These are phyloP conservation scores for Poecilia velifera DNA, from an alignment of 2,797 vertebrate species.

Conservation along the genomic window DNA sequence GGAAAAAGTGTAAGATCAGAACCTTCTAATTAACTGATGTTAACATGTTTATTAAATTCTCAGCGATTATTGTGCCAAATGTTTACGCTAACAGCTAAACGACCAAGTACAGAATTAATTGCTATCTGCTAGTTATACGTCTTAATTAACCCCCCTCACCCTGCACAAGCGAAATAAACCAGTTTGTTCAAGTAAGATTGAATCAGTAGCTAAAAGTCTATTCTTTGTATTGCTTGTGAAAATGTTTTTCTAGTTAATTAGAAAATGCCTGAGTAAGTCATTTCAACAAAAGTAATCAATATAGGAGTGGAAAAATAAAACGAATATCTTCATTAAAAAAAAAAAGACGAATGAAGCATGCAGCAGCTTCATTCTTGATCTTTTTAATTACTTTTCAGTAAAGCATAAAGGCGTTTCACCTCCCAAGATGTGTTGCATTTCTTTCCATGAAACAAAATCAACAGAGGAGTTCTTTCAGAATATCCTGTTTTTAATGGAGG, in stretches of 20 bases:
- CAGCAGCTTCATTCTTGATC: constrained; percentile 46
- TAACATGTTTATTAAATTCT: constrained; percentile 66
- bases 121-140: constrained; percentile 66
- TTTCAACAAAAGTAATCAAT: constrained; percentile 44
- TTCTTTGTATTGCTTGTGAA: constrained; percentile 33
- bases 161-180: constrained; percentile 32
- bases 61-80: constrained; percentile 30
- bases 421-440: constrained; percentile 9
- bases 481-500: neutral
- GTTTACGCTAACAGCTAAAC: constrained; percentile 68
- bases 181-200: constrained; percentile 37
- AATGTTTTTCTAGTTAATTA: constrained; percentile 56
- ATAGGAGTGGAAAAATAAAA: constrained; percentile 38
- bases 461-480: constrained; percentile 14
- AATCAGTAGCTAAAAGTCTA: constrained; percentile 34
- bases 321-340: constrained; percentile 5
- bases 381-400: constrained; percentile 50
- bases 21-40: constrained; percentile 72
- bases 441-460: neutral
- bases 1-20: constrained; percentile 49
- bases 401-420: constrained; percentile 12
- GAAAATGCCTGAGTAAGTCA: constrained; percentile 38
- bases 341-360: constrained; percentile 29
- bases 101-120: constrained; percentile 68
- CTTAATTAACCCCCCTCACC: constrained; percentile 70